Evolutionary conservation across 2,888 invertebrate genomes (phyloP), one percentile per base, ranked within the genome.

Genomic region (Metallyticus violacea): DNA sequence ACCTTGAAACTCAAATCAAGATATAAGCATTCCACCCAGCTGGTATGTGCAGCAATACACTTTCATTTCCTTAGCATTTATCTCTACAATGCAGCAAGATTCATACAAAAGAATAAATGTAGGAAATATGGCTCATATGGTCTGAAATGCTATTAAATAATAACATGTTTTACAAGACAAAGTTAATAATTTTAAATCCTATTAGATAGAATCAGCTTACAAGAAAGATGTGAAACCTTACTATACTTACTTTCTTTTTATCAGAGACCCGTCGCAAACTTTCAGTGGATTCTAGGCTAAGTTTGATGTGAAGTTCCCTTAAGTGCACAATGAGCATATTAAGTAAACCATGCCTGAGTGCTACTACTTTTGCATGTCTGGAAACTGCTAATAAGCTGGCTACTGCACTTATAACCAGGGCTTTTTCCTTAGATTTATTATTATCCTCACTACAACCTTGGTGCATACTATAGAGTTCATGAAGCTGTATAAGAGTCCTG

Each of bases 241-340:
- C 85, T 77, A 78, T 78, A 85, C 80, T 86, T 89, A 91, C 91
- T 90, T 91, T 91, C 88, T 92, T 93, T n/a, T 90, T 90, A 86
- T 92, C 92, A 0, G 90, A 89, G 77, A 91, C 89, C 88, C 91
- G 91, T 86, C 92, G 91, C 28, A 92, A 90, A 86, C 91, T 91
- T 80, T 93, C 93, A 6, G 92, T 91, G 0, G 93, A 92, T 88
- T 93, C 93, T 26, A 93, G 89, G 89, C 93, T 93, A 22, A 93
- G 89, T 89, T 91, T 92, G 6, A 92, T 90, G 81, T 93, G 92
- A 25, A 92, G 89, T 87, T 93, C 92, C 88, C 92, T 92, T n/a
- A 93, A 88, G 87, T 92, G 91, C 88, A 92, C 90, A 15, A 93
- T 87, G 25, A 91, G 89, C 2, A 90, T 91, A 84, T 90, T 90